Percentiles rank a stretch among this genome's conserved stretches.
phyloP scores from a whole-genome alignment of 2,113 vertebrate genomes.

The Anthoscopus minutus region DNA sequence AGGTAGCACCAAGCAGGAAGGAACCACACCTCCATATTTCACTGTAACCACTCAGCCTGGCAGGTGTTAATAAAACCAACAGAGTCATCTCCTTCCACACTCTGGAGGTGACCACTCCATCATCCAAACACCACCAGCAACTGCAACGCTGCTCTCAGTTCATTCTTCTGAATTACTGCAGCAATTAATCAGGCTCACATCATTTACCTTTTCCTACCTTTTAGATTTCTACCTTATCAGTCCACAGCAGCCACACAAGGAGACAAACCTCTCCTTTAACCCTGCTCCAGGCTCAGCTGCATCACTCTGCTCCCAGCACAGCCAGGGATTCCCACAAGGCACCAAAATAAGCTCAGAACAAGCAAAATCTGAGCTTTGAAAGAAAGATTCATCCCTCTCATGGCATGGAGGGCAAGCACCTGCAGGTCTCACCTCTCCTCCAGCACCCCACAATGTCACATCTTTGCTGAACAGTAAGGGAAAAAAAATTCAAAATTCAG shows the following conservation, averaged over 20 bases:
- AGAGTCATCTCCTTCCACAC: neutral
- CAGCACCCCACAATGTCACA: neutral
- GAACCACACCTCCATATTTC: neutral
- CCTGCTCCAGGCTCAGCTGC: neutral
- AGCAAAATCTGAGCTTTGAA: neutral
- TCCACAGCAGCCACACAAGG: neutral
- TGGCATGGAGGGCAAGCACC: neutral
- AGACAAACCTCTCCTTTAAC: neutral
- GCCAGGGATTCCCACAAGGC: neutral
- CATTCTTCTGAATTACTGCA: neutral
- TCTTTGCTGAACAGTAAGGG: neutral
- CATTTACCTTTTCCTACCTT: neutral
- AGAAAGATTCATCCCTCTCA: neutral
- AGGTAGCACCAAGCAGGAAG: neutral
- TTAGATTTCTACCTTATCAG: neutral
- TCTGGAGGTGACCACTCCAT: neutral
- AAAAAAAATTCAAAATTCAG: slow-evolving; percentile 12
- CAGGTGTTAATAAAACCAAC: neutral
- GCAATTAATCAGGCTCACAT: neutral
- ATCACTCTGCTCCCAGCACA: neutral
- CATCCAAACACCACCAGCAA: neutral
- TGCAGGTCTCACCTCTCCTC: neutral
- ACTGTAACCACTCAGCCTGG: neutral
- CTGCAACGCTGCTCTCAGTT: neutral
- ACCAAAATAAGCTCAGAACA: neutral